Conservation (phyloP, 2,888 invertebrate genomes). For the Ornithoptera priamus region DNA sequence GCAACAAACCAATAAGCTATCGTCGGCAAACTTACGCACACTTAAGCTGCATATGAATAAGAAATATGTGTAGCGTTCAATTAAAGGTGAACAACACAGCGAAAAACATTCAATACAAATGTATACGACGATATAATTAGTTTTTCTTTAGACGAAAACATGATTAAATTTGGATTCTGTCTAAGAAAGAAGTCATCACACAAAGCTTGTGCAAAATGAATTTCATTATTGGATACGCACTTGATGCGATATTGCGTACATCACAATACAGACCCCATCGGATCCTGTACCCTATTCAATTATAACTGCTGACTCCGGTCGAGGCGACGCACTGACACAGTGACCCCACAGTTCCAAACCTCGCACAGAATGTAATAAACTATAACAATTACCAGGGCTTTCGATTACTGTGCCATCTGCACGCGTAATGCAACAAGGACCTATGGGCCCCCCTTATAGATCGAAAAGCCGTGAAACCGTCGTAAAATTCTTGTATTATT, state of each 20-base stretch:
- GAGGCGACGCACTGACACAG: conserved; percentile 21
- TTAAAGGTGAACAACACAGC: too few relatives aligned
- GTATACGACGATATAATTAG: too few relatives aligned
- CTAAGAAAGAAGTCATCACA: too few relatives aligned
- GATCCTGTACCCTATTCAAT: conserved; percentile 10
- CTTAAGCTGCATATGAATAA: too few relatives aligned
- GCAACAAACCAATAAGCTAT: too few relatives aligned
- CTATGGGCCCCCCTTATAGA: conserved; percentile 1
- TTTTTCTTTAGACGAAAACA: too few relatives aligned
- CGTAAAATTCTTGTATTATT: too few relatives aligned
- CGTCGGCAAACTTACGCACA: too few relatives aligned
- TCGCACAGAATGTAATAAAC: conserved; percentile 15
- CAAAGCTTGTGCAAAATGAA: too few relatives aligned
- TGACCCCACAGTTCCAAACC: conserved; percentile 18
- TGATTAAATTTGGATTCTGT: too few relatives aligned
- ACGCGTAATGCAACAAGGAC: conserved; percentile 3
- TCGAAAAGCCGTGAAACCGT: not conserved
- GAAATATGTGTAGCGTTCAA: too few relatives aligned
- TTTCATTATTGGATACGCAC: conserved; percentile 10
- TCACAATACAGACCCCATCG: conserved; percentile 2
- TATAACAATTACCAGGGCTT: conserved; percentile 20
- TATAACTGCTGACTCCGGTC: not conserved
- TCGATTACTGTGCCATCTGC: conserved; percentile 26
- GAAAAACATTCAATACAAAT: too few relatives aligned
- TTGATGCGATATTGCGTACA: conserved; percentile 18